Evolutionary conservation across 2,888 invertebrate genomes (phyloP).

Genomic region (Ichneumon xanthorius): DNA sequence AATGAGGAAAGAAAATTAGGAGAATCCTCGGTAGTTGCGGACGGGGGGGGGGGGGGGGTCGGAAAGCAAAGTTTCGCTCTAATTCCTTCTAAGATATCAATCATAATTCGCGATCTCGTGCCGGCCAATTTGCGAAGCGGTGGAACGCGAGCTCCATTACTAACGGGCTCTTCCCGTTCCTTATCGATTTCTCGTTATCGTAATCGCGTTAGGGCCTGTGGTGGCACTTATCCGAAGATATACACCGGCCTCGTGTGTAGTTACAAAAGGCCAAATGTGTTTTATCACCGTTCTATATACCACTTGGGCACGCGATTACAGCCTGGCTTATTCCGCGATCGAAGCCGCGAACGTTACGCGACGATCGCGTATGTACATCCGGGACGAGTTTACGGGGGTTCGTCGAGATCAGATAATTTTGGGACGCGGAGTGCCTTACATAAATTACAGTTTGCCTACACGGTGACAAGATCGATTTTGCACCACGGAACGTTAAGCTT

Average conservation of each 20-base stretch:
- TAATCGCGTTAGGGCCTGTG: slow-evolving; percentile 60
- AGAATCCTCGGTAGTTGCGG: slow-evolving; percentile 54
- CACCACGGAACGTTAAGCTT: not conserved
- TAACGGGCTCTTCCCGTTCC: slow-evolving; percentile 55
- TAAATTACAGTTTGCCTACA: slow-evolving; percentile 14
- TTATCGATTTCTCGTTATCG: slow-evolving; percentile 67
- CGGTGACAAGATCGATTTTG: not conserved
- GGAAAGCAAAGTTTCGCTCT: slow-evolving; percentile 67
- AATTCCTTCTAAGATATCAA: slow-evolving; percentile 71
- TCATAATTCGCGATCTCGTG: slow-evolving; percentile 69
- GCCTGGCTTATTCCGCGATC: slow-evolving; percentile 32
- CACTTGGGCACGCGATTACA: slow-evolving; percentile 12
- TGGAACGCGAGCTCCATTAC: slow-evolving; percentile 59
- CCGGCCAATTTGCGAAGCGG: slow-evolving; percentile 71
- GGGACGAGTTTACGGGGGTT: slow-evolving; percentile 15
- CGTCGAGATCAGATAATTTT: slow-evolving; percentile 9
- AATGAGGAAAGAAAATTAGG: slow-evolving; percentile 62
- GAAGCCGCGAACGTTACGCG: slow-evolving; percentile 5
- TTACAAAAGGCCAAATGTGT: slow-evolving; percentile 60
- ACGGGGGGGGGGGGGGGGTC: slow-evolving; percentile 27
- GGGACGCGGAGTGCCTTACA: not conserved
- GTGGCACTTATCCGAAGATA: slow-evolving; percentile 65
- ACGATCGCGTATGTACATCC: slow-evolving; percentile 10
- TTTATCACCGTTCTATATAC: slow-evolving; percentile 57
- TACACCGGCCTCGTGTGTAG: slow-evolving; percentile 57